Evolutionary conservation across 2,113 vertebrate genomes (phyloP).

Genomic region (Galbula dea): DNA sequence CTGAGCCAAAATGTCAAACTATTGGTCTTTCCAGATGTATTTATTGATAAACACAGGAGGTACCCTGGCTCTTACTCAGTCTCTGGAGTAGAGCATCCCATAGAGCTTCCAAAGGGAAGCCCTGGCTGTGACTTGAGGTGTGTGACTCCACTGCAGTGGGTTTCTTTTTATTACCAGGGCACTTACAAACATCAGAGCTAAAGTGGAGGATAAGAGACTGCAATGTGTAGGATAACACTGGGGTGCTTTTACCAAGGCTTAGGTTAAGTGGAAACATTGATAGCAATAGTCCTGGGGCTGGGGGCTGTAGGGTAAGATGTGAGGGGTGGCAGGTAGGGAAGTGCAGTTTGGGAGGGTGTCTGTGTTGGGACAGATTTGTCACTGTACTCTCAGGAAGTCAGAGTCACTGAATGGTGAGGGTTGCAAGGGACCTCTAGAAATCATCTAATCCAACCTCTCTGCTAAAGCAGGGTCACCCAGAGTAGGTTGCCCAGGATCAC

Average conservation of each 20-base stretch:
- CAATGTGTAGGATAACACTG: too few relatives aligned
- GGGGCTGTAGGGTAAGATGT: not conserved
- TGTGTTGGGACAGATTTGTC: not conserved
- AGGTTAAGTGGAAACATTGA: not conserved
- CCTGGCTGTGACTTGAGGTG: not conserved
- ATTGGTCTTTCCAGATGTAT: not conserved
- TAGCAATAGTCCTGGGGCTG: not conserved
- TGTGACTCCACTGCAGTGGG: not conserved
- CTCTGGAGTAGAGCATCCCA: not conserved
- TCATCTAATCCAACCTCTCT: not conserved
- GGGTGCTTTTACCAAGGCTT: fast-evolving
- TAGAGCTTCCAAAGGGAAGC: not conserved
- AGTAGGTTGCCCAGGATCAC: not conserved
- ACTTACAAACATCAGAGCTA: not conserved
- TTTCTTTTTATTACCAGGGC: not conserved
- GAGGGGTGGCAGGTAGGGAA: not conserved
- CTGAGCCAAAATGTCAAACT: not conserved
- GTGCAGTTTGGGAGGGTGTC: not conserved
- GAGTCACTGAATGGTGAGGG: not conserved
- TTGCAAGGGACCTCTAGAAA: not conserved
- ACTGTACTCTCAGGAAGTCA: not conserved
- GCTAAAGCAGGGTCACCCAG: not conserved
- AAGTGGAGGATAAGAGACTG: not conserved
- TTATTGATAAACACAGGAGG: not conserved
- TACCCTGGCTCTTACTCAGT: not conserved